Evolutionary conservation across 1,140 invertebrate genomes (phyloP).

Genomic region (Apocrypta bakeri): DNA sequence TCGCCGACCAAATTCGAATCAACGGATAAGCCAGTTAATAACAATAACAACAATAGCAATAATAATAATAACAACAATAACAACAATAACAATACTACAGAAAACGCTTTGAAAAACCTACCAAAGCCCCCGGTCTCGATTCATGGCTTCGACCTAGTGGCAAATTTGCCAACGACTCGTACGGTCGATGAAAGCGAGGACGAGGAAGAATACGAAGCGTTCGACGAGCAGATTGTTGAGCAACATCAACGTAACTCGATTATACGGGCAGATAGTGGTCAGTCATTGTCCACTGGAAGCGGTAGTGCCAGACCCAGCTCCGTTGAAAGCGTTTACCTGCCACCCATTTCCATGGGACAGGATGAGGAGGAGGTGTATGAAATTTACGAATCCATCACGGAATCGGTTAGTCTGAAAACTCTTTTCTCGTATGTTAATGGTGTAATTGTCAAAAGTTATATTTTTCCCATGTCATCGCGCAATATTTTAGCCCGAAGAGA

Average conservation of each 20-base stretch:
- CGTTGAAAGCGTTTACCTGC: conserved; percentile 64
- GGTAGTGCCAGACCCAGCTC: conserved; percentile 61
- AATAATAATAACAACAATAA: background rate
- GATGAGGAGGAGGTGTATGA: conserved; percentile 65
- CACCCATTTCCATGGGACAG: conserved; percentile 59
- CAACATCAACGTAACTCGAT: conserved; percentile 58
- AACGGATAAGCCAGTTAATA: conserved; percentile 42
- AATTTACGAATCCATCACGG: conserved; percentile 70
- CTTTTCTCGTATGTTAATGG: background rate
- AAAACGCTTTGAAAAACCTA: conserved; percentile 30
- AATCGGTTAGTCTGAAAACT: conserved; percentile 59
- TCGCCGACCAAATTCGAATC: conserved; percentile 56
- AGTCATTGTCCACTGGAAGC: conserved; percentile 57
- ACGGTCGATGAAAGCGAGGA: conserved; percentile 69
- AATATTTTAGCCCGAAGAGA: conserved; percentile 61
- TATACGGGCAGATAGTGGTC: conserved; percentile 58
- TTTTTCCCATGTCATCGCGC: too few relatives aligned
- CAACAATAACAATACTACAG: background rate
- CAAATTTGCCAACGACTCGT: conserved; percentile 67
- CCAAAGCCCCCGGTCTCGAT: conserved; percentile 59
- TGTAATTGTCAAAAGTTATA: background rate
- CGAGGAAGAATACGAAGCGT: conserved; percentile 68
- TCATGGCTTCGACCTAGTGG: conserved; percentile 67
- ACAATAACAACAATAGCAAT: conserved; percentile 4
- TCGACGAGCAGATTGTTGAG: conserved; percentile 63